Conservation (phyloP, 2,888 invertebrate genomes). For the Achlya flavicornis region DNA sequence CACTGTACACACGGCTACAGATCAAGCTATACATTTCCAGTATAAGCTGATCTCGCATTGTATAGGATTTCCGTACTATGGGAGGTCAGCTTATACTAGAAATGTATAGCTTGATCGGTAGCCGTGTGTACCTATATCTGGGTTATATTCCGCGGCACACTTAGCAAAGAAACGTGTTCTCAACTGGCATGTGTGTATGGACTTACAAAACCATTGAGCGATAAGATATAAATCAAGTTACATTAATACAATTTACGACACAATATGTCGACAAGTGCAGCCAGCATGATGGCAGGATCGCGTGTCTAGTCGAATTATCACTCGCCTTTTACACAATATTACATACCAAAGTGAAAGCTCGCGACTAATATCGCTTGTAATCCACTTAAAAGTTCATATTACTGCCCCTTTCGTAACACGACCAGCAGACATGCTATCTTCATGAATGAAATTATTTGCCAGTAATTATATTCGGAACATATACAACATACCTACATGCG, state of each 20-base stretch:
- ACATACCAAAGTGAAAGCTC: conserved; percentile 62
- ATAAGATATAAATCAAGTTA: conserved; percentile 32
- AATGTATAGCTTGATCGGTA: too few species aligned
- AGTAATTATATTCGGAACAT: conserved; percentile 2
- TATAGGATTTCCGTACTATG: too few species aligned
- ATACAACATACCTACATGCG: not conserved
- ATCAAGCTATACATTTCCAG: too few species aligned
- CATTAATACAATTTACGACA: conserved; percentile 34
- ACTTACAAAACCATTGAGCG: conserved; percentile 26
- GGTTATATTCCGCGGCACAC: not conserved
- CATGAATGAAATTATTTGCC: conserved; percentile 39
- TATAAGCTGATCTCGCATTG: too few species aligned
- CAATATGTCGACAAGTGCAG: conserved; percentile 47
- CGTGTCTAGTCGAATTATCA: conserved; percentile 67
- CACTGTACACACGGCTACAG: too few species aligned
- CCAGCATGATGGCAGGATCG: conserved; percentile 57
- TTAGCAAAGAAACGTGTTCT: not conserved
- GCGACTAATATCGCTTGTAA: conserved; percentile 65
- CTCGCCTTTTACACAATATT: conserved; percentile 57
- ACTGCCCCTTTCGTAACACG: conserved; percentile 27
- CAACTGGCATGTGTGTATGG: not conserved
- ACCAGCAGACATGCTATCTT: conserved; percentile 40
- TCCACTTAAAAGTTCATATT: conserved; percentile 68
- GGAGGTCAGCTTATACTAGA: too few species aligned
- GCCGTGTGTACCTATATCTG: not conserved